phyloP scores from a whole-genome alignment of 2,113 vertebrate species.

The Ophthalmotilapia sp. region DNA sequence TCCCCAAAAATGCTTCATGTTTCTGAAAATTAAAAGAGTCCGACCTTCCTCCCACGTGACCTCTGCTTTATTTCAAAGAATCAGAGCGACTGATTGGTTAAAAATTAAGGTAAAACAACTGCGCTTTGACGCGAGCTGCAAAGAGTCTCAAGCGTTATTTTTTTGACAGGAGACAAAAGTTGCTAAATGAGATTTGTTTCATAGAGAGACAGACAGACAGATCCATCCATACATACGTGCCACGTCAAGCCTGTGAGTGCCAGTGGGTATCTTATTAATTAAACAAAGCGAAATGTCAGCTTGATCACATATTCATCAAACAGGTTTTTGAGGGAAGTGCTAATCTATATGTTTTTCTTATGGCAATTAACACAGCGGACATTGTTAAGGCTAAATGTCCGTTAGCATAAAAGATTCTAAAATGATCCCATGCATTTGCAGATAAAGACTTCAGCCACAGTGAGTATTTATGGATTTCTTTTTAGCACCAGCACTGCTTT shows the following conservation, averaged over 20 bases:
- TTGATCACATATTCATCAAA: neutral
- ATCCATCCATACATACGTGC: neutral
- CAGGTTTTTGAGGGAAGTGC: neutral
- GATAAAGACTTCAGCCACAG: neutral
- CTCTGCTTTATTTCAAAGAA: neutral
- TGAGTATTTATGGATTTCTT: conserved; percentile 11
- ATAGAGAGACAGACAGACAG: neutral
- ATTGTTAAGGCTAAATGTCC: neutral
- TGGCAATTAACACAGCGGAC: neutral
- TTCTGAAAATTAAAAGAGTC: neutral
- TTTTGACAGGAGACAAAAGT: neutral
- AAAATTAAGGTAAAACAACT: neutral
- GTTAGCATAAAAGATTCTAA: neutral
- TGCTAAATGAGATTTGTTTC: neutral
- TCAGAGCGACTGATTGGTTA: neutral
- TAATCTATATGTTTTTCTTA: neutral
- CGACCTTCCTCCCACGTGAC: neutral
- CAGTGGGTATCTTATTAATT: conserved; percentile 15
- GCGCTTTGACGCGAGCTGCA: neutral
- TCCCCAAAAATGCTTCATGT: neutral
- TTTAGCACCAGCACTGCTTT: neutral
- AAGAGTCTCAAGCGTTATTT: neutral
- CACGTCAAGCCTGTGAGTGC: conserved; percentile 5
- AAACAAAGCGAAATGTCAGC: conserved; percentile 14
- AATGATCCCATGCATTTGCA: neutral